A percentile compares a stretch with the other conserved stretches of the same genome.
Evolutionary conservation across 1,140 invertebrate species (phyloP).

Genomic region (Apis dorsata): DNA sequence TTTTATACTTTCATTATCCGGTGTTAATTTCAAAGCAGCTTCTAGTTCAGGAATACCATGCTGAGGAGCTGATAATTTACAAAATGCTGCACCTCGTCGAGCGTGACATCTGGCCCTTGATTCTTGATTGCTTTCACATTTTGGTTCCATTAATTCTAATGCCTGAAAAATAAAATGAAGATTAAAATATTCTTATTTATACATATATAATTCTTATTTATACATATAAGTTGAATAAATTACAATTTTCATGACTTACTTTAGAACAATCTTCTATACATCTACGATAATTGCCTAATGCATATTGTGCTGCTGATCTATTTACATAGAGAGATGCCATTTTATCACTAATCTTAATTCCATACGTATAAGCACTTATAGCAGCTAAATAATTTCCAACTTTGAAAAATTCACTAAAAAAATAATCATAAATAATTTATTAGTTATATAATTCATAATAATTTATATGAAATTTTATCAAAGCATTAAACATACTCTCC

Average conservation of each 20-base stretch:
- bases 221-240: background rate
- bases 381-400: constrained; percentile 88
- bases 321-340: constrained; percentile 88
- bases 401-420: constrained; percentile 85
- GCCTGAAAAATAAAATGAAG: constrained; percentile 80
- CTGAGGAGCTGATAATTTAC: constrained; percentile 84
- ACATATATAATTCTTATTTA: too few relatives aligned
- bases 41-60: constrained; percentile 89
- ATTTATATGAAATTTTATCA: background rate
- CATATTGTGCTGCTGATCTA: constrained; percentile 88
- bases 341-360: constrained; percentile 87
- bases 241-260: constrained; percentile 71
- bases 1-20: constrained; percentile 79
- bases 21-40: constrained; percentile 84
- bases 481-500: constrained; percentile 83
- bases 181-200: background rate
- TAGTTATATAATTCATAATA: constrained; percentile 13
- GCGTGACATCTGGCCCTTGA: constrained; percentile 86
- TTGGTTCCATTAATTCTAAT: constrained; percentile 86
- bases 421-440: constrained; percentile 44
- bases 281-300: constrained; percentile 87
- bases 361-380: constrained; percentile 89
- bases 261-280: constrained; percentile 84
- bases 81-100: constrained; percentile 86
- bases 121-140: constrained; percentile 85